Conservation (phyloP, 2,888 invertebrate genomes). For the Theretra japonica region DNA sequence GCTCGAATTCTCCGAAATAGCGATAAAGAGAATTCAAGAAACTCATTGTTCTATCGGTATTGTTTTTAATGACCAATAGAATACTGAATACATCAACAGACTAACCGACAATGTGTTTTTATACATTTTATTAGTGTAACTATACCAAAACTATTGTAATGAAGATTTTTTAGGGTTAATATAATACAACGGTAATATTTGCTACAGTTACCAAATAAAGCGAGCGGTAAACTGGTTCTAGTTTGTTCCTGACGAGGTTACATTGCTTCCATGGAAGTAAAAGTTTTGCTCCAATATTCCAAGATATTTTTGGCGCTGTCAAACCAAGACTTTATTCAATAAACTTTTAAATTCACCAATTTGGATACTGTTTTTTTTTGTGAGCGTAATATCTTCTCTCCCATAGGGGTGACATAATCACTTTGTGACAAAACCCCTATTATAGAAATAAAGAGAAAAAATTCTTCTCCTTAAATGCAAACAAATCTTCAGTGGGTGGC, state of each 20-base stretch:
- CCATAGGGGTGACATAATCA: no score
- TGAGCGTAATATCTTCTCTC: no score
- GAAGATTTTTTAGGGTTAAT: no score
- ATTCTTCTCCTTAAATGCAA: no score
- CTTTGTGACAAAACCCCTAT: no score
- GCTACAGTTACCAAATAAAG: not conserved
- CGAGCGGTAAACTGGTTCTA: not conserved
- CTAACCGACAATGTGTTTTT: not conserved
- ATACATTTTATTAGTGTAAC: no score
- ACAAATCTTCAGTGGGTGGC: no score
- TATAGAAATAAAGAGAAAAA: no score
- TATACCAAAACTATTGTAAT: no score
- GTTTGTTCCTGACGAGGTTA: not conserved
- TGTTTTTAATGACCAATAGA: not conserved
- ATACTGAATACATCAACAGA: not conserved
- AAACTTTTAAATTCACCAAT: no score
- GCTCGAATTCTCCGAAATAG: slow-evolving; percentile 1
- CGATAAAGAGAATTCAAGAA: slow-evolving; percentile 5
- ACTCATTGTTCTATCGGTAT: not conserved
- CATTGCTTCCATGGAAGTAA: not conserved
- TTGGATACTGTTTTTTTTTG: no score
- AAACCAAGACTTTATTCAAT: not conserved
- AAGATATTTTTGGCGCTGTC: not conserved
- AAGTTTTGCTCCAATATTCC: not conserved
- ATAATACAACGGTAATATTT: not conserved